Base-by-base conservation (phyloP, 2,113 vertebrate species). In the Cyprinodon tularosa region DNA sequence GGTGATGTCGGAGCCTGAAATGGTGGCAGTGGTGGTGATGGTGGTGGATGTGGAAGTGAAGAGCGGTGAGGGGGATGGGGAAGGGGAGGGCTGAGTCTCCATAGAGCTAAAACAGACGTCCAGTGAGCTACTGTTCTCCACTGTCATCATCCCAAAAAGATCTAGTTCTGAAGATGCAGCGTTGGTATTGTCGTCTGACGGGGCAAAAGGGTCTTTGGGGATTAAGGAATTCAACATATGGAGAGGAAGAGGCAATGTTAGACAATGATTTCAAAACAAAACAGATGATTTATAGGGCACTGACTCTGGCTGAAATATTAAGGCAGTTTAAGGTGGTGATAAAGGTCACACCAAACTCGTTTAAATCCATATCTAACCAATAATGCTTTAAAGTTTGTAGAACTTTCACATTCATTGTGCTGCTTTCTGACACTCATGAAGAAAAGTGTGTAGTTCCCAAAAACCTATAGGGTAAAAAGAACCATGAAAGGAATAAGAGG, bases 111-210 rank as follows among this genome's bases (percentile, higher is more conserved):
- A 93, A 83, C 92, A 91, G 70, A 78, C 83, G 40, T 89, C 87
- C 84, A 89, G 77, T 9, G 84, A 89, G 60, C 77, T 87, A 90
- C 94, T 93, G 89, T 90, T 95, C 92, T 97, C 97, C 77, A 91
- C 92, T 82, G 96, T 94, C 95, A 96, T 96, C 96, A 97, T 95
- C 91, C 95, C 92, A 94, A 99, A 99, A 92, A 99, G 96, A 94
- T 99, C 97, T 94, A 98, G 93, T 93, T 96, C 96, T 11, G 96
- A 94, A 90, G 95, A 93, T 83, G 91, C 95, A 91, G 94, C 89
- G 77, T 62, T 74, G 88, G 78, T 15, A 87, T 95, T 94, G 93
- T 95, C 95, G 80, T 96, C 95, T 12, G 96, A 94, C 36, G 96
- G 93, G 88, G 96, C 95, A 92, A 99, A 99, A 81, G 96, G 97